Conservation (phyloP, 2,113 vertebrate species). For the Bubo scandiacus region DNA sequence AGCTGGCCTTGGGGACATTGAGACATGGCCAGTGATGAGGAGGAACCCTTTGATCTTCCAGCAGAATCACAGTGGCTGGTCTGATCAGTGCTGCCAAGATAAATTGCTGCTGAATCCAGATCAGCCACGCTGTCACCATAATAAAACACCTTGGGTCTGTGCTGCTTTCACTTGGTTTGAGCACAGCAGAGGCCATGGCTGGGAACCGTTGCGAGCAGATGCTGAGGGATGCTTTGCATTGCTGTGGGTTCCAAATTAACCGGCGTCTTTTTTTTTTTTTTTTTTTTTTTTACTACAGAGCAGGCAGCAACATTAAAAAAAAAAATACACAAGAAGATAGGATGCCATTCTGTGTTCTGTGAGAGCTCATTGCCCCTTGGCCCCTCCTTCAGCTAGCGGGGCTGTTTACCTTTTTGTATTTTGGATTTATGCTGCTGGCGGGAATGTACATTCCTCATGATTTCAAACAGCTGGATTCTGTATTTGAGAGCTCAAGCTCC, state of each 20-base stretch:
- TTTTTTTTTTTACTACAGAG: neutral
- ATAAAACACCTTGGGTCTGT: neutral
- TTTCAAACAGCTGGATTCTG: conserved; percentile 46
- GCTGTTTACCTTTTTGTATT: neutral
- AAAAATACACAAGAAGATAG: neutral
- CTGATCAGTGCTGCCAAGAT: neutral
- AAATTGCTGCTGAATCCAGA: neutral
- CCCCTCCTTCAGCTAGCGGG: neutral
- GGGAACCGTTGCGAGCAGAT: neutral
- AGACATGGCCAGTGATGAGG: neutral
- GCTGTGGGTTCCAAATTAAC: neutral
- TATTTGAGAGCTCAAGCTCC: neutral
- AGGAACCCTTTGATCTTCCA: neutral
- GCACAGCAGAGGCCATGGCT: neutral
- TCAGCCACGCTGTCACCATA: neutral
- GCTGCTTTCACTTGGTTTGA: neutral
- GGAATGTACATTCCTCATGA: neutral
- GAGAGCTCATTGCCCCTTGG: neutral
- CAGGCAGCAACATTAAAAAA: neutral
- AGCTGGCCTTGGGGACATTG: neutral
- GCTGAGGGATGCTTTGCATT: neutral
- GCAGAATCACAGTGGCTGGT: neutral
- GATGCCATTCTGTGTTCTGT: neutral
- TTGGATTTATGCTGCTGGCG: neutral
- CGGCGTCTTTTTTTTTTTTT: neutral